These are phyloP conservation scores for Azorinus chamasolen DNA, from an alignment of 2,888 invertebrate species.

Conservation along the genomic window DNA sequence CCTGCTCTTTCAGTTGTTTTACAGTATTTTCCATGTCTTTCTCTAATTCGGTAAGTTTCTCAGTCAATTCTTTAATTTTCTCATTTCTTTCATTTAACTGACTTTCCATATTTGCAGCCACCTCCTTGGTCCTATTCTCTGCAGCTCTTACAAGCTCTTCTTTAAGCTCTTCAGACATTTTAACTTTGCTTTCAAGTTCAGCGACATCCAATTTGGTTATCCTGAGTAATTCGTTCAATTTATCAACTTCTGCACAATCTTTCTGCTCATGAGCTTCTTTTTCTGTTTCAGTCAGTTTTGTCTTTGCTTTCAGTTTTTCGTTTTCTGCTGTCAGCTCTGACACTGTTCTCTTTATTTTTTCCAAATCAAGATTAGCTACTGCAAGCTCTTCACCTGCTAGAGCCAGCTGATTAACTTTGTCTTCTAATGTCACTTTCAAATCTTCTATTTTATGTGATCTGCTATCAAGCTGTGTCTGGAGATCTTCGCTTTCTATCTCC, in stretches of 20 bases:
- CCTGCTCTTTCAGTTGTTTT: conserved; percentile 4
- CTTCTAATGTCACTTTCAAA: conserved; percentile 20
- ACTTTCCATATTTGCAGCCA: too few species aligned
- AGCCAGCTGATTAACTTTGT: conserved; percentile 34
- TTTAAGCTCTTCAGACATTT: too few species aligned
- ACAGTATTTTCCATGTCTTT: conserved; percentile 7
- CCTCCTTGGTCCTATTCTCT: too few species aligned
- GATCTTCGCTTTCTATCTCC: conserved; percentile 47
- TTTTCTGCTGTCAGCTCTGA: conserved; percentile 18
- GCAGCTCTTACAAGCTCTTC: too few species aligned
- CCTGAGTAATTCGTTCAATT: too few species aligned
- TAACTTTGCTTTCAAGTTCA: too few species aligned
- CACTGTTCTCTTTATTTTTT: conserved; percentile 28
- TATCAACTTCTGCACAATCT: not conserved
- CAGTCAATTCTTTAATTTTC: conserved; percentile 1
- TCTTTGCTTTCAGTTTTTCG: conserved; percentile 1
- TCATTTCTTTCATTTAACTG: not conserved
- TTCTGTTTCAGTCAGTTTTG: not conserved
- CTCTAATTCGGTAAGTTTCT: not conserved
- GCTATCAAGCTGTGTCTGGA: conserved; percentile 35
- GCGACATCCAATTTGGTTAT: too few species aligned
- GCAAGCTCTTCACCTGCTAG: conserved; percentile 56
- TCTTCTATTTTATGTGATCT: conserved; percentile 34
- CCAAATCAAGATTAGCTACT: conserved; percentile 28
- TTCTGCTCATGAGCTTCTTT: not conserved